Evolutionary conservation across 1,140 invertebrate genomes (phyloP), one percentile per base, ranked within the genome.

Genomic region (Lethrus apterus): DNA sequence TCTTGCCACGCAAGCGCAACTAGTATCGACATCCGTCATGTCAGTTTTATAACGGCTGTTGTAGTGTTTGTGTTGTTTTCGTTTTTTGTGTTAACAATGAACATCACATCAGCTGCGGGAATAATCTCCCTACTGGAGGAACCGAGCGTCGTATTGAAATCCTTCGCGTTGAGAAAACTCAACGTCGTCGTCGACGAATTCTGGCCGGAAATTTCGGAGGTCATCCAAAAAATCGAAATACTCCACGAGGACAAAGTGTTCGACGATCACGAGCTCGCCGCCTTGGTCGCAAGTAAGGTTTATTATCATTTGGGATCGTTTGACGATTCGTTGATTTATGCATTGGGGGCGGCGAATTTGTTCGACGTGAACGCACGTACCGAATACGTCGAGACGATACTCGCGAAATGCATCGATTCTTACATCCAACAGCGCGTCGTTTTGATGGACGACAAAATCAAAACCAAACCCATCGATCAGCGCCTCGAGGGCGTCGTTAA

Each of bases 121-220:
- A 93, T 98, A 52, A 91, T 98, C 57, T 92, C 93, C 65, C 80
- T 98, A 49, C 74, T 98, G 42, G 92, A 98, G 67, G 94, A 98
- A 68, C 85, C 88, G 19, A 87, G 89, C 70, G 78, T 84, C 11
- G 90, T 96, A 69, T 72, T 98, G 32, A 94, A 95, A 70, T 82
- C 90, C 2, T 98, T 95, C 70, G 93, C 94, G 14, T 58, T 86
- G 41, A 85, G 86, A 58, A 93, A 93, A 62, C 71, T 98, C 31
- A 86, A 98, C 68, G 78, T 80, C 59, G 91, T 98, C 64, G 93
- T 98, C 0, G 92, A 97, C 67, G 89, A 95, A 67, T 98, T 98
- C 71, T 98, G 94, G 94, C 90, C 93, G 11, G 94, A 98, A 73
- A 97, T 98, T 51, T 95, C 93, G 0, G 95, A 98, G 71, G 89